Percentiles rank a stretch among this genome's conserved stretches.
Evolutionary conservation across 2,888 invertebrate species (phyloP).

Genomic region (Sinotaia quadrata): DNA sequence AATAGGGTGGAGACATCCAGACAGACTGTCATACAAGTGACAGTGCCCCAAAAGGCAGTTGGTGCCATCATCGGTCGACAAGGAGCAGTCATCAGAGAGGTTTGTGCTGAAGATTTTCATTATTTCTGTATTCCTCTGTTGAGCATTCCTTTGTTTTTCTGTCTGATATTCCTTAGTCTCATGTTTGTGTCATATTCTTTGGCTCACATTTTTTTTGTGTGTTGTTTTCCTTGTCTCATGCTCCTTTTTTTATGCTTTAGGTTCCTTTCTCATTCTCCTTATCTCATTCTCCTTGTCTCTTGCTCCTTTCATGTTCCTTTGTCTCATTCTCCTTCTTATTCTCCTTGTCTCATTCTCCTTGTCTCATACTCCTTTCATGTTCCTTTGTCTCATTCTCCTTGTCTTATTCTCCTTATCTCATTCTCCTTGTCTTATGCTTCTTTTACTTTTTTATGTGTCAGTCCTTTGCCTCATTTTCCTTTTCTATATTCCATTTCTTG

Average conservation of each 20-base stretch:
- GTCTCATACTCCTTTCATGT: background rate
- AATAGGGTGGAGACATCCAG: conserved; percentile 50
- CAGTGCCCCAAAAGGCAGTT: conserved; percentile 71
- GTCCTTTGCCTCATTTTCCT: no score
- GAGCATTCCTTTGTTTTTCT: no score
- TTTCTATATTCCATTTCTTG: no score
- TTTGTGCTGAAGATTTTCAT: no score
- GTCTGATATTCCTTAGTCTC: background rate
- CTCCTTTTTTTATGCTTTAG: no score
- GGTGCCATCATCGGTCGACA: conserved; percentile 77
- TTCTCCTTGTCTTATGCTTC: no score
- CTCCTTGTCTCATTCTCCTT: conserved; percentile 4
- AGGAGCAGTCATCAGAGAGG: conserved; percentile 82
- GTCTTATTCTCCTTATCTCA: conserved; percentile 10
- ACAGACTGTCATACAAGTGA: conserved; percentile 69
- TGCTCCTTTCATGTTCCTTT: background rate
- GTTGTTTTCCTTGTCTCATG: no score
- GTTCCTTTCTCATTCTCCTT: background rate
- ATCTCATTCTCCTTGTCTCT: background rate
- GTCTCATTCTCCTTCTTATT: background rate
- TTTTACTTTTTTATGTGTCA: no score
- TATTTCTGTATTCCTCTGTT: no score
- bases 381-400: conserved; percentile 13
- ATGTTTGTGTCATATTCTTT: background rate
- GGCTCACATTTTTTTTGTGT: background rate